Percentiles rank a stretch among this genome's conserved stretches.
These are phyloP conservation scores for Zonotrichia albicollis DNA, from an alignment of 2,797 vertebrate species.

Conservation along the genomic window DNA sequence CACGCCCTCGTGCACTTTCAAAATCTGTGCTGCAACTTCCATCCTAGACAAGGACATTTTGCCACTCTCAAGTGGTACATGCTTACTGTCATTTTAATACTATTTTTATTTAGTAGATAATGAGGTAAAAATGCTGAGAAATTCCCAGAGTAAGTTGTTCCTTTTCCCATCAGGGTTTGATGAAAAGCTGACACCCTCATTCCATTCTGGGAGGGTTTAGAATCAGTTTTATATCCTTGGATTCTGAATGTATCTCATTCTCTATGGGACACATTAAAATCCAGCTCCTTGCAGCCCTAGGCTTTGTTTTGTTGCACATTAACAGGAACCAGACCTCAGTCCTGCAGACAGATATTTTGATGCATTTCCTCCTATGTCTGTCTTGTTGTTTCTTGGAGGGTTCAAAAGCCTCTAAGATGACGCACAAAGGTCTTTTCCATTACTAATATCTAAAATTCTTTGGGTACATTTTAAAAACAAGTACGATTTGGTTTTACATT, in stretches of 20 bases:
- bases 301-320: constrained; percentile 1
- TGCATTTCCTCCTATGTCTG: constrained; percentile 12
- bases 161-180: not conserved
- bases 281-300: not conserved
- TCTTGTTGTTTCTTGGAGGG: not conserved
- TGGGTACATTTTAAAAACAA: not conserved
- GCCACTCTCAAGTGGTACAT: not conserved
- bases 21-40: not conserved
- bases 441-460: not conserved
- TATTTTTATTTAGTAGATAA: not conserved
- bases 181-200: not conserved
- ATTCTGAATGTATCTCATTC: not conserved
- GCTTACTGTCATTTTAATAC: not conserved
- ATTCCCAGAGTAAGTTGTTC: not conserved
- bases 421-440: not conserved
- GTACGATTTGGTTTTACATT: not conserved
- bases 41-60: not conserved
- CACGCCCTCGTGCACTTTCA: not conserved
- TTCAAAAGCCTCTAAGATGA: not conserved
- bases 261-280: not conserved
- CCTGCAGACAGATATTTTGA: constrained; percentile 3
- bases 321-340: not conserved
- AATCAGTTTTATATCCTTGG: not conserved
- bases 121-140: not conserved
- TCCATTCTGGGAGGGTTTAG: not conserved